phyloP scores from a whole-genome alignment of 2,888 invertebrate species.

The Lasioglossum calceatum region DNA sequence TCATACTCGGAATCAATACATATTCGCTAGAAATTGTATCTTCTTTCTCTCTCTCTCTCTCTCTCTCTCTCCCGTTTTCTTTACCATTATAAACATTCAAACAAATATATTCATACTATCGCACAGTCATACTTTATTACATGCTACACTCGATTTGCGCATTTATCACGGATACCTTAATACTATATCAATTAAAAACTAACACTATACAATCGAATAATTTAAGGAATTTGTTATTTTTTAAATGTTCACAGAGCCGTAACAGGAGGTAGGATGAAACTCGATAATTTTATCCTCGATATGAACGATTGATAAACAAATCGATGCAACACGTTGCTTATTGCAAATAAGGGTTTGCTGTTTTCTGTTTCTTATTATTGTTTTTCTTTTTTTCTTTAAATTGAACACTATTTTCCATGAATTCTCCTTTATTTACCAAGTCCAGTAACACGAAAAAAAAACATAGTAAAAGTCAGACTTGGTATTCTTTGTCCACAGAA shows the following conservation, averaged over 20 bases:
- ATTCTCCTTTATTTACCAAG: conserved; percentile 38
- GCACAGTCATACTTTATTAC: conserved; percentile 49
- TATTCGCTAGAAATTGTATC: conserved; percentile 45
- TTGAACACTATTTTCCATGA: conserved; percentile 31
- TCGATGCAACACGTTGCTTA: conserved; percentile 42
- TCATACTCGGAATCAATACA: conserved; percentile 50
- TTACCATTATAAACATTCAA: conserved; percentile 48
- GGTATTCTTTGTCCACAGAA: conserved; percentile 23
- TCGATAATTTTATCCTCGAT: conserved; percentile 57
- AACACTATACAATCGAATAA: conserved; percentile 70
- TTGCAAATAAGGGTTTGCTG: conserved; percentile 23
- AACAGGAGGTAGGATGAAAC: conserved; percentile 70
- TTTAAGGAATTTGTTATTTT: conserved; percentile 64
- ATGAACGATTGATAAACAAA: conserved; percentile 54
- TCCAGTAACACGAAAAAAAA: conserved; percentile 20
- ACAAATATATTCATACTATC: conserved; percentile 40
- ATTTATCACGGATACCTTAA: conserved; percentile 65
- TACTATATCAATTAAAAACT: conserved; percentile 63
- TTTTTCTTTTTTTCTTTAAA: conserved; percentile 9
- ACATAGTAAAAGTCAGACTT: conserved; percentile 21
- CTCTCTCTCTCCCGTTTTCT: background rate
- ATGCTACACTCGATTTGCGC: conserved; percentile 62
- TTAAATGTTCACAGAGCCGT: conserved; percentile 63
- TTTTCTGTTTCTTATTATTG: background rate
- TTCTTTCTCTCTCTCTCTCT: conserved; percentile 23